Base-by-base conservation (phyloP, 2,888 invertebrate genomes). In the Agrotis clavis region DNA sequence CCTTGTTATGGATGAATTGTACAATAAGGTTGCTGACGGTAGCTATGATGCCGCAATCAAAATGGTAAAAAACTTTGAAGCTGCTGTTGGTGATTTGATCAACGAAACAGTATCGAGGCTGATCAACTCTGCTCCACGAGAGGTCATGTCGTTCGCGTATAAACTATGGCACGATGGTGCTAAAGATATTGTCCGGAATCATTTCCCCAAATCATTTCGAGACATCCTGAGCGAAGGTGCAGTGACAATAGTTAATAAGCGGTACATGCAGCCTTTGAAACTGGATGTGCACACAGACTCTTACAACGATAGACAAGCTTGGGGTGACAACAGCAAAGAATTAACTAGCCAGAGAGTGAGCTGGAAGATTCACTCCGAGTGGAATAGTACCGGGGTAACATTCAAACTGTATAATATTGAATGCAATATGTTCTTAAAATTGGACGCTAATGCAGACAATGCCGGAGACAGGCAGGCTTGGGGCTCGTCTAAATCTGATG, bases 291-390 rank as follows among this genome's bases (percentile, higher is more conserved):
- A 75, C 48, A 47, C 56, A 4, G 86, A 88, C 65, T 25, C 18
- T 1, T 66, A 81, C 48, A 71, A 80, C 21, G 85, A 89, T 57
- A 86, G 83, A 61, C 65, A 78, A n/a, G 86, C 79, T 11, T 87
- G 82, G 81, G 89, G 89, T 5, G 85, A 88, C 25, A 30, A 65
- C 5, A 65, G 21, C 16, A 41, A 35, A 41, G 76, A 83, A 11
- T 71, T 78, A 21, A 70, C 76, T 6, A 84, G 80, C 19, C 45
- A 60, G 19, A 78, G 81, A 70, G 68, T 88, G 1, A 74, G 76
- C 48, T 91, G 90, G 91, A 86, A 82, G 57, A 2, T 91, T 5
- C 60, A 76, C 35, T 86, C 91, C 0, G 51, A 84, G 16, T 86
- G 83, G 84, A 73, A 77, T 5, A 68, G 79, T 47, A 70, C 84